phyloP scores from a whole-genome alignment of 2,888 invertebrate species.

The Seladonia tumulorum region DNA sequence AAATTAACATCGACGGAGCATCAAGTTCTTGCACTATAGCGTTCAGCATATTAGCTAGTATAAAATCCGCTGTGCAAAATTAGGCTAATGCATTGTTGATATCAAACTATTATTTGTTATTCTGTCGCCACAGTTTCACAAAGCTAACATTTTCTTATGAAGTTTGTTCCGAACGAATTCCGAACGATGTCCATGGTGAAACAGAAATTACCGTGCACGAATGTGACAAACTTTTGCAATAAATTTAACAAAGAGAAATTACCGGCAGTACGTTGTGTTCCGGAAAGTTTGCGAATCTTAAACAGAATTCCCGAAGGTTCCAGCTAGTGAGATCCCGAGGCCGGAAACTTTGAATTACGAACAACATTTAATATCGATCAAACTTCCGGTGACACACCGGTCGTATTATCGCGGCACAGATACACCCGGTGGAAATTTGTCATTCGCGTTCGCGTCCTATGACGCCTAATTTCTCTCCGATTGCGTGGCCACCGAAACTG shows the following conservation, averaged over 20 bases:
- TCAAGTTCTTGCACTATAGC: too few species aligned
- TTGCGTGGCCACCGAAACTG: neutral
- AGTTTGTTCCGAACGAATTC: too few species aligned
- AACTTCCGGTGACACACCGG: neutral
- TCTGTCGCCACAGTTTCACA: too few species aligned
- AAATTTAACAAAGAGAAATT: neutral
- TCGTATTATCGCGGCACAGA: neutral
- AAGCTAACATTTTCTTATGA: too few species aligned
- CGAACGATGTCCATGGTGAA: neutral
- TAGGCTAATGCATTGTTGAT: too few species aligned
- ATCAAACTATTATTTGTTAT: too few species aligned
- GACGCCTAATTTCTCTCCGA: neutral
- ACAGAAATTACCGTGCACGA: neutral
- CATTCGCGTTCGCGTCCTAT: neutral
- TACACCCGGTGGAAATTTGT: neutral
- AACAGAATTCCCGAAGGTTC: neutral
- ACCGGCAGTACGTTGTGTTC: neutral
- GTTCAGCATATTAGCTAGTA: too few species aligned
- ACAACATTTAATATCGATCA: conserved; percentile 1
- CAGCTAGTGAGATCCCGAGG: neutral
- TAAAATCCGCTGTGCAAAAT: too few species aligned
- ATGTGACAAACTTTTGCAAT: neutral
- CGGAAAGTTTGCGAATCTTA: neutral
- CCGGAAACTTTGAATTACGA: neutral
- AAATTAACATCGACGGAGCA: too few species aligned